Evolutionary conservation across 2,113 vertebrate genomes (phyloP).

Genomic region (Motacilla alba): DNA sequence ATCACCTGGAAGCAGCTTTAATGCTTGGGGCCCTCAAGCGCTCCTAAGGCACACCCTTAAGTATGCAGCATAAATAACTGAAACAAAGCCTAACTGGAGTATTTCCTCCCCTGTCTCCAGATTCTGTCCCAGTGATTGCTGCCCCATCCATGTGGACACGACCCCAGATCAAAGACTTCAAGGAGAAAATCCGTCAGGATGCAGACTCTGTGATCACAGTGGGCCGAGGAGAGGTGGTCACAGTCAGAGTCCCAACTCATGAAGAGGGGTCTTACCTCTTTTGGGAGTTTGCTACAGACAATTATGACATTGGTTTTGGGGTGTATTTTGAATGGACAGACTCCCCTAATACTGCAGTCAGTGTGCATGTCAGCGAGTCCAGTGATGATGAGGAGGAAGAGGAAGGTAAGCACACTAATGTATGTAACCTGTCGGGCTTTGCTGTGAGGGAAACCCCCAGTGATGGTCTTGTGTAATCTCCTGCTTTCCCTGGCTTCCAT

Average conservation of each 20-base stretch:
- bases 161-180: constrained; percentile 98
- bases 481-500: not conserved
- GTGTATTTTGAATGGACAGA: constrained; percentile 99
- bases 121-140: constrained; percentile 89
- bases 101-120: constrained; percentile 40
- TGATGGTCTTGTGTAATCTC: not conserved
- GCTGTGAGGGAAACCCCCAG: not conserved
- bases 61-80: not conserved
- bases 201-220: constrained; percentile 98
- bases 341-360: constrained; percentile 91
- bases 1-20: not conserved
- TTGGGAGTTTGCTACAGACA: constrained; percentile 99
- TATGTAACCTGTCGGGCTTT: not conserved
- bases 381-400: constrained; percentile 98
- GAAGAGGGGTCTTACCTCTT: constrained; percentile 98
- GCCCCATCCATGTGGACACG: constrained; percentile 99
- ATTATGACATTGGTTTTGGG: constrained; percentile 98
- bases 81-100: not conserved
- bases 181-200: constrained; percentile 97
- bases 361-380: constrained; percentile 97
- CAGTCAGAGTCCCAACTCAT: constrained; percentile 95
- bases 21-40: not conserved
- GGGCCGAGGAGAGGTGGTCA: constrained; percentile 97
- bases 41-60: not conserved
- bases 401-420: constrained; percentile 77